Conservation (phyloP, 2,888 invertebrate species). For the Scaptodrosophila latifasciaeformis region DNA sequence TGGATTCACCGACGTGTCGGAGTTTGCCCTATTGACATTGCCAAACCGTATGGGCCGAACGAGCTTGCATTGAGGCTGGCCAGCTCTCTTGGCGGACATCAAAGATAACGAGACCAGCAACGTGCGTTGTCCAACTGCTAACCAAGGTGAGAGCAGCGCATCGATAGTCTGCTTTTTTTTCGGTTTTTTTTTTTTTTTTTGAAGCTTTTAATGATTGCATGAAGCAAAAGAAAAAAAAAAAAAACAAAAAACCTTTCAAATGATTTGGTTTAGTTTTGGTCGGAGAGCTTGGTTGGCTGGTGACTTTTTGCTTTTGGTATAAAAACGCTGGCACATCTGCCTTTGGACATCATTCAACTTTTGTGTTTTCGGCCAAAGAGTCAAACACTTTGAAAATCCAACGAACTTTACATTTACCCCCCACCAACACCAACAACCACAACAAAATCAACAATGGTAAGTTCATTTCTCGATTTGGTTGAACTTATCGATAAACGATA, state of each 20-base stretch:
- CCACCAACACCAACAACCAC: conserved; percentile 24
- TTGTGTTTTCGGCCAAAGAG: conserved; percentile 46
- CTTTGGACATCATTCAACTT: conserved; percentile 53
- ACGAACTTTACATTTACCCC: conserved; percentile 32
- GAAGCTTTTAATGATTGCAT: background rate
- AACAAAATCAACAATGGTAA: conserved; percentile 64
- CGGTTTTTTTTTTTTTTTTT: too few species aligned
- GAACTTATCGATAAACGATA: background rate
- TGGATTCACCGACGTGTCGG: background rate
- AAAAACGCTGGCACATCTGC: conserved; percentile 56
- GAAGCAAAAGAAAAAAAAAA: background rate
- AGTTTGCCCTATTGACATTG: conserved; percentile 55
- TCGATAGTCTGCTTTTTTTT: conserved; percentile 3
- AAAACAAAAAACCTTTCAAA: conserved; percentile 24
- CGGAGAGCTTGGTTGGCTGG: conserved; percentile 19
- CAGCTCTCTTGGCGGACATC: too few species aligned
- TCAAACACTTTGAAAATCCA: conserved; percentile 37
- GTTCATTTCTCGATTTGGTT: conserved; percentile 5
- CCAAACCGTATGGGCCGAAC: conserved; percentile 48
- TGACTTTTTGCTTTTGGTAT: conserved; percentile 30
- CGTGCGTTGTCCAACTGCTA: conserved; percentile 21
- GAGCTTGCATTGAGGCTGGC: conserved; percentile 14
- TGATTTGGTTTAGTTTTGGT: conserved; percentile 6
- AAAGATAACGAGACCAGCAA: too few species aligned
- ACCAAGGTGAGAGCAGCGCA: conserved; percentile 4